These are phyloP conservation scores for Autographa pulchrina DNA, from an alignment of 2,888 invertebrate species.

Conservation along the genomic window DNA sequence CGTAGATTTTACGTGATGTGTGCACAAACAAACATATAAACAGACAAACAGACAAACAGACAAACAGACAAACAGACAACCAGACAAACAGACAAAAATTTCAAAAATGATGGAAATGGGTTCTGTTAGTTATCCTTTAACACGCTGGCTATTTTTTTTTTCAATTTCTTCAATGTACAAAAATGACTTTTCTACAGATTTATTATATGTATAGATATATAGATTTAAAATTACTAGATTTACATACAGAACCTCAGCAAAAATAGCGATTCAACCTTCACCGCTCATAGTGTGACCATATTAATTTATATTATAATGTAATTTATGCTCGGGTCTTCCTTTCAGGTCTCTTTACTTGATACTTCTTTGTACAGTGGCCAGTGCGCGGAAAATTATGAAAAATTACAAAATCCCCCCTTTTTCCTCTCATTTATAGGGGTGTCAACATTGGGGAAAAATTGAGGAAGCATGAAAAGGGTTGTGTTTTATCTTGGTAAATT, in stretches of 20 bases:
- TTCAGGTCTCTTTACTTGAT: conserved; percentile 64
- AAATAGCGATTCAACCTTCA: not conserved
- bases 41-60: too few relatives aligned
- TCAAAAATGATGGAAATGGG: too few relatives aligned
- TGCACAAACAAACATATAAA: too few relatives aligned
- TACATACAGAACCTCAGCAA: conserved; percentile 28
- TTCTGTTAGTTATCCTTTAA: too few relatives aligned
- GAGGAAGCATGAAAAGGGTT: conserved; percentile 32
- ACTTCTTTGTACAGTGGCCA: conserved; percentile 62
- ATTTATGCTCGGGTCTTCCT: conserved; percentile 80
- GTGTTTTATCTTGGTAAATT: not conserved
- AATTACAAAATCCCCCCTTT: conserved; percentile 62
- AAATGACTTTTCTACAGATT: too few relatives aligned
- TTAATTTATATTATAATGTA: conserved; percentile 88
- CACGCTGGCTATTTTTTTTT: too few relatives aligned
- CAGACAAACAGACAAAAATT: too few relatives aligned
- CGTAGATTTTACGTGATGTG: too few relatives aligned
- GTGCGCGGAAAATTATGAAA: conserved; percentile 78
- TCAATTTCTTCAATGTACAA: too few relatives aligned
- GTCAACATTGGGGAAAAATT: conserved; percentile 38
- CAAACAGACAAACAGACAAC: too few relatives aligned
- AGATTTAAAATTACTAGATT: too few relatives aligned
- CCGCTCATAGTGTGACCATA: conserved; percentile 78
- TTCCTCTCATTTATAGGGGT: conserved; percentile 35
- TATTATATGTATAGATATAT: too few relatives aligned